Base-by-base conservation (phyloP, 2,888 invertebrate species). In the Pachydiplax longipennis region DNA sequence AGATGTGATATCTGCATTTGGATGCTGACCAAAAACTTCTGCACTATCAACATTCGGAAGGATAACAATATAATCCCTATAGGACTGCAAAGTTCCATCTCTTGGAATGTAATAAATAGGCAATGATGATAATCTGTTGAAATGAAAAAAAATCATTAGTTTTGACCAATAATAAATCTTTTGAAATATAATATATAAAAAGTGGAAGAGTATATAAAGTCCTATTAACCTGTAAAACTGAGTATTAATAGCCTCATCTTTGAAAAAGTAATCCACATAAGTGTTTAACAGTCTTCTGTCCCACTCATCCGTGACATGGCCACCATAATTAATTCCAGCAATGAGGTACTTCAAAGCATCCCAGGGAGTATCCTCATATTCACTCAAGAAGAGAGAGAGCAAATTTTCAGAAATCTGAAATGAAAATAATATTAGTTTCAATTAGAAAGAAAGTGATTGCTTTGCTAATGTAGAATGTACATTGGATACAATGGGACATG, bases 291-390 rank as follows among this genome's bases (percentile, higher is more conserved):
- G 95, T 31, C 98, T 94, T 91, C 96, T 94, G 94, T 96, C 96
- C 96, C 96, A 96, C 92, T 96, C 96, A 93, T 97, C 96, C 1
- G 96, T 97, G 92, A 97, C 96, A 93, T 98, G 97, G 0, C 98
- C 98, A 58, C 98, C 98, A 93, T 98, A 98, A 94, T 97, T 98
- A 92, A 98, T 97, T 92, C 97, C 97, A 0, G 98, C 97, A 93
- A 98, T 97, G 91, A 98, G 94, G 94, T 98, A 98, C 92, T 98
- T 97, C 87, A 98, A 94, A 0, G 98, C 98, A 93, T 98, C 98
- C 98, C 98, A 98, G 0, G 98, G 98, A 0, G 98, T 98, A 22
- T 97, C 96, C 12, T 93, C 93, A 93, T 98, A 98, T 93, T 98
- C 97, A 92, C 98, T 97, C 90, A 98, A 94, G 93, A 98, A 98